Conservation (phyloP, 2,797 vertebrate species). For the Sternotherus odoratus region DNA sequence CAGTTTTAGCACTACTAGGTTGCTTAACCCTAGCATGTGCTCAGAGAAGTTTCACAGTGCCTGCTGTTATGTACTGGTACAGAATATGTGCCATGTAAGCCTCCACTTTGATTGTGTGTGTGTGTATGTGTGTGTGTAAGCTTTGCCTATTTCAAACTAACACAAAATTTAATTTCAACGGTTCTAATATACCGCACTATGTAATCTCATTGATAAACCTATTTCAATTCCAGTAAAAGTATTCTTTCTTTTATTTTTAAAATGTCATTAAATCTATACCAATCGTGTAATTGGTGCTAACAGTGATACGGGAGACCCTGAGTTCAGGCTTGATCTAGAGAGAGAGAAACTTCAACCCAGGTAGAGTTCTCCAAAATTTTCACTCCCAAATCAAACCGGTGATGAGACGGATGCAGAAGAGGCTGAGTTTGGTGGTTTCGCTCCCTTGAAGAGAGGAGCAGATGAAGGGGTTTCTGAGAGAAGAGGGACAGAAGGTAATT, state of each 20-base stretch:
- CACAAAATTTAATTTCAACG: not conserved
- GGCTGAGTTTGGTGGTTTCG: not conserved
- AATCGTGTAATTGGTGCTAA: not conserved
- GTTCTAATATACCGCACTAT: not conserved
- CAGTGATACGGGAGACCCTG: not conserved
- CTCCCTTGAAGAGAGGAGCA: not conserved
- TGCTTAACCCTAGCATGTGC: not conserved
- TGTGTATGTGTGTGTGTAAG: not conserved
- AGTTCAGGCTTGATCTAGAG: not conserved
- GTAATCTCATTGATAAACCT: not conserved
- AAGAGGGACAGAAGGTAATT: not conserved
- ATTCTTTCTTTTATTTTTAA: not conserved
- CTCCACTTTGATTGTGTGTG: not conserved
- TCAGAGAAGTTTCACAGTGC: not conserved
- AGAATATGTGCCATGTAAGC: not conserved
- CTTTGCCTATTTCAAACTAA: not conserved
- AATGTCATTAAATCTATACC: not conserved
- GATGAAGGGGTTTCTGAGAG: not conserved
- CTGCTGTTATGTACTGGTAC: not conserved
- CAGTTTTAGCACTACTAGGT: not conserved
- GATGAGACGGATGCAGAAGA: not conserved
- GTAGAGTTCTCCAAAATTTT: not conserved
- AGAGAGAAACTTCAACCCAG: not conserved
- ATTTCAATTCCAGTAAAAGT: not conserved
- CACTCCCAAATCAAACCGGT: not conserved